Evolutionary conservation across 2,113 vertebrate genomes (phyloP).

Genomic region (Otis tarda): DNA sequence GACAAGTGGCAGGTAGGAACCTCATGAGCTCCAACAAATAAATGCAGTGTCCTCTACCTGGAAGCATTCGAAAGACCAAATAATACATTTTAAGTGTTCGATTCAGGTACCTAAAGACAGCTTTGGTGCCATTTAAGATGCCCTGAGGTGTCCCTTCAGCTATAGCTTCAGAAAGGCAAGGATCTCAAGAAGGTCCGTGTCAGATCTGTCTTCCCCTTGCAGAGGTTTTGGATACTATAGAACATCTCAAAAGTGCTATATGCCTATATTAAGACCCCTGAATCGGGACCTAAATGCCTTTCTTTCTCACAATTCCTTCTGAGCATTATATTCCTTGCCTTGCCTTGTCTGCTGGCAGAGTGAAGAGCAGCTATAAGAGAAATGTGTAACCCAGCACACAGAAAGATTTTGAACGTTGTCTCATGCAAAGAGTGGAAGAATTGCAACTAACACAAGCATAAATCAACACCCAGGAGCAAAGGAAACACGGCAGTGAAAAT

Average conservation of each 20-base stretch:
- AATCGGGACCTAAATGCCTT: background rate
- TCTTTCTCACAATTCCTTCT: background rate
- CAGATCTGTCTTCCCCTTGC: background rate
- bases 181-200: background rate
- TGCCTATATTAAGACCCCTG: background rate
- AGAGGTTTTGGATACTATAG: background rate
- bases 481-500: background rate
- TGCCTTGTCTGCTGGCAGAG: background rate
- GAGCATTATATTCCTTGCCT: background rate
- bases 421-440: background rate
- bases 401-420: background rate
- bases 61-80: background rate
- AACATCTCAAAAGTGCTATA: background rate
- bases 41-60: background rate
- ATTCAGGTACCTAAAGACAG: background rate
- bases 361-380: background rate
- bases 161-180: background rate
- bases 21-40: background rate
- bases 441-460: background rate
- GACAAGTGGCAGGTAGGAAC: background rate
- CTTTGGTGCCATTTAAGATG: background rate
- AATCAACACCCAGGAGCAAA: background rate
- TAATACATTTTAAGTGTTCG: background rate
- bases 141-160: background rate
- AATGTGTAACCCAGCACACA: background rate